Evolutionary conservation across 37 sponge, comb jelly and placozoan species (phyloP).

Genomic region (Amphimedon queenslandica): DNA sequence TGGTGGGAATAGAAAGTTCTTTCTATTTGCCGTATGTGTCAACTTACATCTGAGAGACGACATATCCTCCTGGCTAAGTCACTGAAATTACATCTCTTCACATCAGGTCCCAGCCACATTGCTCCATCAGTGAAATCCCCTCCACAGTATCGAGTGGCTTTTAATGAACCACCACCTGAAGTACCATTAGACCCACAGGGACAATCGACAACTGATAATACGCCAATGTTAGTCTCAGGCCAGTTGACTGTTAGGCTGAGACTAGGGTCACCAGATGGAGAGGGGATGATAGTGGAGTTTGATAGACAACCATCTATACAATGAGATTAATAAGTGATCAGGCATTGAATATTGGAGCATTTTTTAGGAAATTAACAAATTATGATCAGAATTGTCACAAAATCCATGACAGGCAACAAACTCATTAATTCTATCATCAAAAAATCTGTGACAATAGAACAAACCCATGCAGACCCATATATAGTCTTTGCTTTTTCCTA

Average conservation of each 20-base stretch:
- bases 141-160: slow-evolving; percentile 37
- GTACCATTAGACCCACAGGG: slow-evolving; percentile 23
- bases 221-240: slow-evolving; percentile 43
- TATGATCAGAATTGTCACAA: too few relatives aligned
- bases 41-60: slow-evolving; percentile 25
- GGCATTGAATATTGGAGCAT: neutral
- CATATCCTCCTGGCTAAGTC: slow-evolving; percentile 12
- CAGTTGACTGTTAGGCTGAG: slow-evolving; percentile 16
- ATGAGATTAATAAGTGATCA: neutral
- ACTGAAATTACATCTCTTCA: slow-evolving; percentile 26
- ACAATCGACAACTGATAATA: slow-evolving; percentile 9
- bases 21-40: too few relatives aligned
- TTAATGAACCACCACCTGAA: neutral
- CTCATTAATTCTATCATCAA: too few relatives aligned
- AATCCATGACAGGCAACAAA: too few relatives aligned
- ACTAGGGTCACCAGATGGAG: neutral
- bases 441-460: too few relatives aligned
- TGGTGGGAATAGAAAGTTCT: too few relatives aligned
- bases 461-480: too few relatives aligned
- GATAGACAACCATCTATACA: slow-evolving; percentile 37
- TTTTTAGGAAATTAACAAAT: too few relatives aligned
- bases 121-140: slow-evolving; percentile 45
- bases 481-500: too few relatives aligned
- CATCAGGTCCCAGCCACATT: slow-evolving; percentile 23
- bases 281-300: neutral